Conservation (phyloP, 2,888 invertebrate genomes). For the Erynnis tages region DNA sequence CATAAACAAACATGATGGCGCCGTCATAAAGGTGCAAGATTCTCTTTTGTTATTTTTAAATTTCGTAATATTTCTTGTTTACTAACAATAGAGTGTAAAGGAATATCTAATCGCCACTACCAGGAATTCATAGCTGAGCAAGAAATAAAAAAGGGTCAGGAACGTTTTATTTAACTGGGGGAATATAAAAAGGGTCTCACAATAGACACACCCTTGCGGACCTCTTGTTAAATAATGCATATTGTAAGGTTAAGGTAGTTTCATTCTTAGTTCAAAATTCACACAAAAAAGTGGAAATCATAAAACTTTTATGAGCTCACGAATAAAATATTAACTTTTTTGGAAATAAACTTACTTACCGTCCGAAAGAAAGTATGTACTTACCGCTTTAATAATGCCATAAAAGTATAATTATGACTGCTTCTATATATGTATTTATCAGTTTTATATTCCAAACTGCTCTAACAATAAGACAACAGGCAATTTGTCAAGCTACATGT, state of each 20-base stretch:
- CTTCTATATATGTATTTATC: too few species aligned
- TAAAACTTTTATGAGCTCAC: slow-evolving; percentile 15
- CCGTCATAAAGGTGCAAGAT: too few species aligned
- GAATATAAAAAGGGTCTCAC: slow-evolving; percentile 45
- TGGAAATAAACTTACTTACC: too few species aligned
- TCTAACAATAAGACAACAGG: neutral
- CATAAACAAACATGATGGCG: neutral
- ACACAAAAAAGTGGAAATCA: slow-evolving; percentile 11
- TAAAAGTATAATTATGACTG: too few species aligned
- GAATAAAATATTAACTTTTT: too few species aligned
- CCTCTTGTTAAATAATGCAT: slow-evolving; percentile 35
- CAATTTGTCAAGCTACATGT: slow-evolving; percentile 23
- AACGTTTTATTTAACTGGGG: slow-evolving; percentile 39
- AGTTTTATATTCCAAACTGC: too few species aligned
- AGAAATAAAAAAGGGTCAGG: slow-evolving; percentile 44
- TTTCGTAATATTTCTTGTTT: neutral
- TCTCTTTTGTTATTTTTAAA: too few species aligned
- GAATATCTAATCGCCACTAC: slow-evolving; percentile 51
- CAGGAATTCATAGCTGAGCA: slow-evolving; percentile 51
- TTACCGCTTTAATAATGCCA: too few species aligned
- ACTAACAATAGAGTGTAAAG: slow-evolving; percentile 21
- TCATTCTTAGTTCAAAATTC: slow-evolving; percentile 15
- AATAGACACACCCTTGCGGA: slow-evolving; percentile 43
- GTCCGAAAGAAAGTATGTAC: too few species aligned
- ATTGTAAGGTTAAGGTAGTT: slow-evolving; percentile 20